These are phyloP conservation scores for Lycaena phlaeas DNA, from an alignment of 2,888 invertebrate species.

Conservation along the genomic window DNA sequence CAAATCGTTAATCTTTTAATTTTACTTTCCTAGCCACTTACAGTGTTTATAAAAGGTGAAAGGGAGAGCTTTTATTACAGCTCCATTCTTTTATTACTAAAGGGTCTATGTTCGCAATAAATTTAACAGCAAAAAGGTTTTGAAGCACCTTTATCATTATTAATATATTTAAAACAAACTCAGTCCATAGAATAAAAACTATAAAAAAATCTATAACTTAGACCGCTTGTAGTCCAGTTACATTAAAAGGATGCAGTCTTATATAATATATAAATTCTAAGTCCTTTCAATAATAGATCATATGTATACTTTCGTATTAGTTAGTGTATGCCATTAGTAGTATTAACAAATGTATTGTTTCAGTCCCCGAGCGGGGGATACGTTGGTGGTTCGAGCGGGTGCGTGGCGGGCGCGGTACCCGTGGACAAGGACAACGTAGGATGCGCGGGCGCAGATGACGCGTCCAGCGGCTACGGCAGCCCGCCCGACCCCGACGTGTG, in stretches of 20 bases:
- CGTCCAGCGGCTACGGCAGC: conserved; percentile 85
- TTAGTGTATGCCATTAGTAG: no score
- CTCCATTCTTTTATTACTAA: conserved; percentile 6
- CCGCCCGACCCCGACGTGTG: conserved; percentile 79
- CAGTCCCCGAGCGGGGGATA: conserved; percentile 62
- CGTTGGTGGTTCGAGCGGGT: conserved; percentile 40
- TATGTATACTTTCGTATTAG: no score
- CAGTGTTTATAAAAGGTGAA: conserved; percentile 8
- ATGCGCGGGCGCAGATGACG: conserved; percentile 76
- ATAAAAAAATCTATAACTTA: no score
- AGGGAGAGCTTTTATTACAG: conserved; percentile 6
- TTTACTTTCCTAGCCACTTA: conserved; percentile 5
- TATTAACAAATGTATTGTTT: conserved; percentile 8
- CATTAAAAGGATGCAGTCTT: no score
- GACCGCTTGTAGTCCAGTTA: no score
- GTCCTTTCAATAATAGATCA: no score
- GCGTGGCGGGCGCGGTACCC: conserved; percentile 39
- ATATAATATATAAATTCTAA: no score
- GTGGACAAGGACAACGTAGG: conserved; percentile 56
- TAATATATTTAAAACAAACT: no score
- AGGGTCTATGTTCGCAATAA: not conserved
- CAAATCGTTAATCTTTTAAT: conserved; percentile 7
- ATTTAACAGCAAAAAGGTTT: no score
- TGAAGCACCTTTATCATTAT: not conserved
- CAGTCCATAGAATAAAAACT: no score